Conservation (phyloP, 2,888 invertebrate genomes). For the Ectobius pallidus region DNA sequence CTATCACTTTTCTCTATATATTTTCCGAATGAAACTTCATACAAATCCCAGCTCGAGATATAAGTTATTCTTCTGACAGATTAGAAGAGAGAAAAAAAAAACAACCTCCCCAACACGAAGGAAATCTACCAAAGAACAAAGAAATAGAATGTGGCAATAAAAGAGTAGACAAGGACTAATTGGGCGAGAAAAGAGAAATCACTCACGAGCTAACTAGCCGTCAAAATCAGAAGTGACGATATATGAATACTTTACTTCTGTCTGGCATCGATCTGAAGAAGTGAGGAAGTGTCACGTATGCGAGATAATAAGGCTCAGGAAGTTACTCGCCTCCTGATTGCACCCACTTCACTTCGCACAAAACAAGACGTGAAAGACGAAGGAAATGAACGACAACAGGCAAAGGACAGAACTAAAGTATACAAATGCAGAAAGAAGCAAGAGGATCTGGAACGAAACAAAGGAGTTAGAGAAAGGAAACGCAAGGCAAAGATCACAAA, state of each 20-base stretch:
- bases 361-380: conserved; percentile 1
- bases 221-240: no score
- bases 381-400: neutral
- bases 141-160: neutral
- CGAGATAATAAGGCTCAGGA: conserved; percentile 6
- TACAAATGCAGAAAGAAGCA: neutral
- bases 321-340: conserved; percentile 10
- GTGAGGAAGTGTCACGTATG: conserved; percentile 13
- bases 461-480: no score
- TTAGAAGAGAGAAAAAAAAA: neutral
- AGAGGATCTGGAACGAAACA: no score
- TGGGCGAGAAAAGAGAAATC: conserved; percentile 1
- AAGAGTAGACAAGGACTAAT: neutral
- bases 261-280: no score
- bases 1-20: no score
- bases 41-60: no score
- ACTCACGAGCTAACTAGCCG: neutral
- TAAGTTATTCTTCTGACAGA: no score
- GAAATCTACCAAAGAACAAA: neutral
- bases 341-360: conserved; percentile 1
- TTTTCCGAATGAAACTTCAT: no score
- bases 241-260: neutral
- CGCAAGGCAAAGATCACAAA: no score
- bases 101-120: neutral
- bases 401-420: neutral